A percentile compares a stretch with the other conserved stretches of the same genome.
Evolutionary conservation across 2,888 invertebrate genomes (phyloP).

Genomic region (Stenolophus ochropezus): DNA sequence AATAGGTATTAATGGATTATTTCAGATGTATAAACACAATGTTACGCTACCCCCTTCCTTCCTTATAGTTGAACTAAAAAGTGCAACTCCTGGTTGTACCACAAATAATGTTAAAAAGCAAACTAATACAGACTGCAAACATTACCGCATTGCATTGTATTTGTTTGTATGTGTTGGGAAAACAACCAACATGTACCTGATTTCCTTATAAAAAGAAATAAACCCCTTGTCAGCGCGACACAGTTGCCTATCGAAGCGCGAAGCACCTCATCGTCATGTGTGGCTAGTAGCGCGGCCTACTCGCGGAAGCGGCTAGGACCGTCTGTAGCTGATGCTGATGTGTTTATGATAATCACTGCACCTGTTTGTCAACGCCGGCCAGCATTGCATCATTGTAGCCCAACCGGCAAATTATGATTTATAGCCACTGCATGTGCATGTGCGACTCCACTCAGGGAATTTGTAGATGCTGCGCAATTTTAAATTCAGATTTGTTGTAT

Average conservation of each 20-base stretch:
- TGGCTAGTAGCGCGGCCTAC: neutral
- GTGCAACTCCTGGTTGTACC: too few species aligned
- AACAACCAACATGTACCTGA: neutral
- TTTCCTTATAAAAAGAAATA: neutral
- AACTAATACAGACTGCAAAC: too few species aligned
- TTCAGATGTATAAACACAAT: too few species aligned
- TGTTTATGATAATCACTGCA: slow-evolving; percentile 53
- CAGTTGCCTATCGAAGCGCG: neutral
- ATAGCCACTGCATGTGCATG: neutral
- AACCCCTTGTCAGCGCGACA: neutral
- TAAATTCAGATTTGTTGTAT: neutral
- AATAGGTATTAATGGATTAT: too few species aligned
- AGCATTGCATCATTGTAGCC: neutral
- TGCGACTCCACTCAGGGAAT: neutral
- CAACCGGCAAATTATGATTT: neutral
- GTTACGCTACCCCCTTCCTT: too few species aligned
- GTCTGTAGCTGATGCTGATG: too few species aligned
- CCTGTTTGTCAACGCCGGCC: slow-evolving; percentile 47
- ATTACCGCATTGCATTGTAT: too few species aligned
- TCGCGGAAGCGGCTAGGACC: neutral
- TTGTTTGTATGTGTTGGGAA: too few species aligned
- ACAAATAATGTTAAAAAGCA: too few species aligned
- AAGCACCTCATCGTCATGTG: neutral
- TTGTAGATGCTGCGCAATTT: neutral
- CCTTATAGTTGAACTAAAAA: too few species aligned